Conservation (phyloP, 1,140 invertebrate genomes). For the Watersipora subatra region DNA sequence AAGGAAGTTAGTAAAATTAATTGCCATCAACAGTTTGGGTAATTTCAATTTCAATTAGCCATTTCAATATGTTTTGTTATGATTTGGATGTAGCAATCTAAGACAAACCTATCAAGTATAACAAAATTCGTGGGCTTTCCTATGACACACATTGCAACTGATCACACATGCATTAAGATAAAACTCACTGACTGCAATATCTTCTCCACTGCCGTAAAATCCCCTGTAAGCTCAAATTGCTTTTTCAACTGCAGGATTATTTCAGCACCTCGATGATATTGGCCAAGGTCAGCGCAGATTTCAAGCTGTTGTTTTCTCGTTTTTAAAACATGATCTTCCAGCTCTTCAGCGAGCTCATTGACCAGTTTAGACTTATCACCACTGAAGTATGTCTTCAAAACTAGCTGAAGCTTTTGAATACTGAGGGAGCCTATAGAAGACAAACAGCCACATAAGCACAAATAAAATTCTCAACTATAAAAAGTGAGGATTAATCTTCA, state of each 20-base stretch:
- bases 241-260: background rate
- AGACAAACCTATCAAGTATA: background rate
- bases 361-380: background rate
- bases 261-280: background rate
- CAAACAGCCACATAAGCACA: background rate
- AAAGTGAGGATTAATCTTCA: background rate
- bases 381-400: background rate
- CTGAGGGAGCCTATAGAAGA: background rate
- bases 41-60: no score
- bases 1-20: no score
- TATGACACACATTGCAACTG: no score
- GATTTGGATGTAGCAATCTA: background rate
- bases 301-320: background rate
- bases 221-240: background rate
- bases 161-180: no score
- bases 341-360: background rate
- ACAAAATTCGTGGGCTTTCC: background rate
- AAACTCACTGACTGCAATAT: background rate
- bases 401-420: background rate
- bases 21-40: no score
- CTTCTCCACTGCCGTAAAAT: background rate
- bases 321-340: background rate
- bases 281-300: background rate
- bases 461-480: background rate
- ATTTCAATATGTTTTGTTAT: background rate